Evolutionary conservation across 2,888 invertebrate genomes (phyloP).

Genomic region (Phengaris arion): DNA sequence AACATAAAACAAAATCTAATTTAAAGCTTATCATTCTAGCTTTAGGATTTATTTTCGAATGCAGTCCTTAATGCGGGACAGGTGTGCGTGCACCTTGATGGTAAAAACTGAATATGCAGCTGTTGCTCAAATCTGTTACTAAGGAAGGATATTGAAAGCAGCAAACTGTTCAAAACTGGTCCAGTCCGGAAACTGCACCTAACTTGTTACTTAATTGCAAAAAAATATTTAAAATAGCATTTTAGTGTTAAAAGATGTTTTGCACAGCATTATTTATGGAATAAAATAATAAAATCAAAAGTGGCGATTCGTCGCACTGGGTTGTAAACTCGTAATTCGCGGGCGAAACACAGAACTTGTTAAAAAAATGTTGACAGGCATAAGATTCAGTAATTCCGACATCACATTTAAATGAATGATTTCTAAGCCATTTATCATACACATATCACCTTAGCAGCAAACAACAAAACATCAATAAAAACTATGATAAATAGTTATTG

Average conservation of each 20-base stretch:
- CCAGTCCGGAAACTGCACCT: conserved; percentile 10
- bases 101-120: conserved; percentile 40
- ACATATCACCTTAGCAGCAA: not conserved
- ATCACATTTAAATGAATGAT: not conserved
- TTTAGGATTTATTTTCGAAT: not conserved
- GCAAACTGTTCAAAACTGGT: not conserved
- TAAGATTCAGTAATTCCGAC: not conserved
- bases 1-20: not conserved
- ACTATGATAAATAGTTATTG: not conserved
- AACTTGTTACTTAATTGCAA: not conserved
- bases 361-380: no score
- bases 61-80: not conserved
- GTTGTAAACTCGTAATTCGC: not conserved
- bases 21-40: not conserved
- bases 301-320: not conserved
- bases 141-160: conserved; percentile 2
- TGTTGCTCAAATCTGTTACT: conserved; percentile 36
- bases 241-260: no score
- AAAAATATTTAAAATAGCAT: no score
- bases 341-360: not conserved
- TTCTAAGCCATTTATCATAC: not conserved
- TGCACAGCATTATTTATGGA: no score
- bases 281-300: not conserved
- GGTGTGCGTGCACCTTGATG: conserved; percentile 38
- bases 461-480: not conserved